Conservation (phyloP, 2,797 vertebrate genomes). For the Pseudochirops corinnae region DNA sequence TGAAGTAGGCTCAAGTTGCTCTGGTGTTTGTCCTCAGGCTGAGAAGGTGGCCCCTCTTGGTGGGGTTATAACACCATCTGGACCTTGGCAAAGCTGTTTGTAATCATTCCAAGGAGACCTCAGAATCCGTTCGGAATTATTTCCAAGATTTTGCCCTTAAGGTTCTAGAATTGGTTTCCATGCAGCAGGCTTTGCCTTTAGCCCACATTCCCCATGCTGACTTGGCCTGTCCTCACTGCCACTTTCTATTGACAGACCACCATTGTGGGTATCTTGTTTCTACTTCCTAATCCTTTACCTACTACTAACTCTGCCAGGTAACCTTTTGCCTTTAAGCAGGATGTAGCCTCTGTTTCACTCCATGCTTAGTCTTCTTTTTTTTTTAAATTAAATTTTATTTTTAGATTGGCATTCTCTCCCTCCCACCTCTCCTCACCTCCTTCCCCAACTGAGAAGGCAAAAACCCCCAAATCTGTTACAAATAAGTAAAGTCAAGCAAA, state of each 20-base stretch:
- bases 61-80: background rate
- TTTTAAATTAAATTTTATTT: slow-evolving; percentile 2
- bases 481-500: background rate
- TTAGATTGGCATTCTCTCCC: background rate
- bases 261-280: background rate
- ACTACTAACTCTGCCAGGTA: too few relatives aligned
- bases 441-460: background rate
- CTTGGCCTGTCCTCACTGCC: background rate
- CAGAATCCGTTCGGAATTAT: background rate
- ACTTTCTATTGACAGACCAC: background rate
- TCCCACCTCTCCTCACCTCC: background rate
- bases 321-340: rapidly evolving
- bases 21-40: background rate
- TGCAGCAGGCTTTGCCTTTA: background rate
- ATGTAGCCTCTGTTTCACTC: background rate
- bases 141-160: background rate
- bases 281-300: background rate
- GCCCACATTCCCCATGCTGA: background rate
- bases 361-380: background rate
- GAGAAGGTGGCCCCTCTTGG: background rate
- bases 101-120: slow-evolving; percentile 4
- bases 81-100: background rate
- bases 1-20: background rate
- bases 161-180: background rate
- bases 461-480: background rate